Base-by-base conservation (phyloP, 2,888 invertebrate species). In the Acleris laterana region DNA sequence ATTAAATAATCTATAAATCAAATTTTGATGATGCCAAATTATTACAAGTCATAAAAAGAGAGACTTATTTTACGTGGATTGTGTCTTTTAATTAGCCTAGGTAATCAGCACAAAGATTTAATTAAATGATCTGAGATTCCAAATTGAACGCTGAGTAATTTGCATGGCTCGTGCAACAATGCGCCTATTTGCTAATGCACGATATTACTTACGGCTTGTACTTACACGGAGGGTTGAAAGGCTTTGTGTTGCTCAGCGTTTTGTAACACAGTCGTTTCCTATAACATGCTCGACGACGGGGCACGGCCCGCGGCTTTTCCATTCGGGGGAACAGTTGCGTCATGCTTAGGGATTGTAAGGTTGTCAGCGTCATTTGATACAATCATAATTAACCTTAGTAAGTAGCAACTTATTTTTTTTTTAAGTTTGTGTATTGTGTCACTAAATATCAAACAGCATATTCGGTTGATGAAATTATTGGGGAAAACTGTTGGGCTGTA, bases 261-360 rank as follows among this genome's bases (percentile, higher is more conserved):
- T 86, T 77, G 87, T 79, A 87, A 76, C 65, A 83, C 71, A 77
- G 80, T 78, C 74, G 79, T 79, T 80, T 83, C 77, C 83, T 71
- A 79, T 82, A 80, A 81, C 77, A 77, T 76, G 77, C 81, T 78
- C 80, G 86, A 85, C 80, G 86, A 85, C 84, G 87, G 83, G 84
- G 85, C 83, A 83, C 81, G 80, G 82, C 89, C 80, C 74, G 79
- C 81, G 90, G 88, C 83, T 72, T 80, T 82, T 79, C 82, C 83
- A 81, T 87, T 86, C 83, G 84, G 78, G 83, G 87, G 85, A 85
- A 82, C 74, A 75, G 72, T 77, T 80, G 5, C 84, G 89, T 85
- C 89, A 91, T 79, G 64, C 77, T 69, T 55, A 49, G 63, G 63
- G 55, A 69, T 56, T 64, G 46, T 61, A 61, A 56, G 63, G 61